Percentiles rank a stretch among this genome's conserved stretches.
Evolutionary conservation across 2,797 vertebrate genomes (phyloP).

Genomic region (Fistularia commersonii): DNA sequence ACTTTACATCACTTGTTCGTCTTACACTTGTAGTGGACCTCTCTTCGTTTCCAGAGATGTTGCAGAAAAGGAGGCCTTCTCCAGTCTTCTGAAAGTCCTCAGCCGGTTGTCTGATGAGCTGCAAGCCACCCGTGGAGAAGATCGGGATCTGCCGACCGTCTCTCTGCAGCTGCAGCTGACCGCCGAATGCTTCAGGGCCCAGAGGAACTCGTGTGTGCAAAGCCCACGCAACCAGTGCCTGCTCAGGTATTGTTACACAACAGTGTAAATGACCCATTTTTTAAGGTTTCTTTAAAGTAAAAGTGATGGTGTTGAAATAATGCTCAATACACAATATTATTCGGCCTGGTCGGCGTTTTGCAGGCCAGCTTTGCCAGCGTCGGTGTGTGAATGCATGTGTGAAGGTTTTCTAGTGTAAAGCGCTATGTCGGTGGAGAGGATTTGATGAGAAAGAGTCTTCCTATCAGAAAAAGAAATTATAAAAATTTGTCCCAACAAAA

Average conservation of each 20-base stretch:
- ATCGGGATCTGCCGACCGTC: conserved; percentile 31
- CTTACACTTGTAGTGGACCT: neutral
- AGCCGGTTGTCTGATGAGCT: conserved; percentile 63
- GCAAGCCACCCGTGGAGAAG: conserved; percentile 47
- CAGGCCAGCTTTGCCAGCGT: no score
- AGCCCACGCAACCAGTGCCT: conserved; percentile 82
- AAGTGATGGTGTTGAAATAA: no score
- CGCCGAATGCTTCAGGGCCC: conserved; percentile 88
- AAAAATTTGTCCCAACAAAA: no score
- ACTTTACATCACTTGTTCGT: neutral
- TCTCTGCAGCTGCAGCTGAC: conserved; percentile 73
- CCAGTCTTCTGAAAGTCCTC: conserved; percentile 74
- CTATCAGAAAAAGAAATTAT: no score
- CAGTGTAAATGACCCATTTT: neutral
- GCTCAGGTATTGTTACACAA: conserved; percentile 76
- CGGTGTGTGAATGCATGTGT: no score
- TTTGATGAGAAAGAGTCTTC: no score
- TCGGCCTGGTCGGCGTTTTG: no score
- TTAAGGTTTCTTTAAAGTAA: neutral
- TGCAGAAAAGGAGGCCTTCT: conserved; percentile 75
- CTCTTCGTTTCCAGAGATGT: conserved; percentile 68
- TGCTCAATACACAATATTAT: no score
- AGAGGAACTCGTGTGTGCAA: conserved; percentile 88
- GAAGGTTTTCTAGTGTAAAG: no score
- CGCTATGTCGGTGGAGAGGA: no score